A percentile compares a stretch with the other conserved stretches of the same genome.
Conservation (phyloP, 2,797 vertebrate genomes). For the Chelonia mydas region DNA sequence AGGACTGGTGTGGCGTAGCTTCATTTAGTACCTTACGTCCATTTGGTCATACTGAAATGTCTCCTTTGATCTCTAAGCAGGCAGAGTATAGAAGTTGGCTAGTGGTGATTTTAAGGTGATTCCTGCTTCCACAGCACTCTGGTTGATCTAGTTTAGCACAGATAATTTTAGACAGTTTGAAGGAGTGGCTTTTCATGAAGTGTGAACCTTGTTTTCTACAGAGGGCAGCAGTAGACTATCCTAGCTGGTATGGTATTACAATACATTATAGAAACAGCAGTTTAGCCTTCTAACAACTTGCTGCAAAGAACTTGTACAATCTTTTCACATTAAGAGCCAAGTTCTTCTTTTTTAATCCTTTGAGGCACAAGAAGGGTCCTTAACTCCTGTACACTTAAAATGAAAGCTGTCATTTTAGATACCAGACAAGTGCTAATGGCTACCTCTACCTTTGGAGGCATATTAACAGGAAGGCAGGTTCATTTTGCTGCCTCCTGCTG, state of each 20-base stretch:
- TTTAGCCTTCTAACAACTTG: background rate
- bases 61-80: background rate
- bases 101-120: background rate
- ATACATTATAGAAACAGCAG: accelerated
- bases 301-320: background rate
- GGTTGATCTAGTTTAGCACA: background rate
- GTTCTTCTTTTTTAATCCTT: conserved; percentile 5
- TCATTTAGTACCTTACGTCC: background rate
- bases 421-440: background rate
- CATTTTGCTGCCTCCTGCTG: background rate
- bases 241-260: background rate
- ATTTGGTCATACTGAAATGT: background rate
- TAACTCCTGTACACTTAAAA: background rate
- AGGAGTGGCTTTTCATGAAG: background rate
- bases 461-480: background rate
- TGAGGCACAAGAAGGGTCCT: background rate
- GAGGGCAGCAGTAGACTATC: conserved; percentile 37
- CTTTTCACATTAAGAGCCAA: background rate
- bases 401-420: background rate
- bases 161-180: background rate
- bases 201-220: background rate
- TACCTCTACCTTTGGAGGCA: background rate
- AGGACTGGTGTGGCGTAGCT: background rate
- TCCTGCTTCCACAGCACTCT: background rate
- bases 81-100: background rate